Evolutionary conservation across 2,797 vertebrate genomes (phyloP).

Genomic region (Threskiornis aethiopicus): DNA sequence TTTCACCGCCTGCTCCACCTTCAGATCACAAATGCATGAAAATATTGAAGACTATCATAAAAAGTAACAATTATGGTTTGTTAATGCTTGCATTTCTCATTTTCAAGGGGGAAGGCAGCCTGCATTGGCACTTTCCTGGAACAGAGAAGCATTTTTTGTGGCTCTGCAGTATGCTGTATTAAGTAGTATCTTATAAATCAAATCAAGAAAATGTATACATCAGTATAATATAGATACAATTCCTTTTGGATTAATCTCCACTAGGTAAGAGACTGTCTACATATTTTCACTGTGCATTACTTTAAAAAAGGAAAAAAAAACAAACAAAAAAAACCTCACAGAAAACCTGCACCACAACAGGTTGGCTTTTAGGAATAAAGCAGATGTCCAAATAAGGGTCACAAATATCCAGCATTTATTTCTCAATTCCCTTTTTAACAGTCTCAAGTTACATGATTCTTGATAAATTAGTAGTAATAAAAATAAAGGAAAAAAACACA

Average conservation of each 20-base stretch:
- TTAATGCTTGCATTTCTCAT: not conserved
- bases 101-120: not conserved
- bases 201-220: not conserved
- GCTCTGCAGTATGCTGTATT: not conserved
- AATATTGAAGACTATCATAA: not conserved
- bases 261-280: accelerated
- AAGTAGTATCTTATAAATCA: not conserved
- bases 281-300: not conserved
- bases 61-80: not conserved
- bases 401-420: not conserved
- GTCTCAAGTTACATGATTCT: not conserved
- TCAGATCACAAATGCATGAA: not conserved
- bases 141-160: not conserved
- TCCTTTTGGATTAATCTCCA: not conserved
- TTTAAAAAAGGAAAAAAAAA: not conserved
- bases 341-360: not conserved
- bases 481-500: not conserved
- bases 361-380: not conserved
- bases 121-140: not conserved
- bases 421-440: not conserved
- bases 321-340: not conserved
- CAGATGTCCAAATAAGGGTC: not conserved
- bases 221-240: not conserved
- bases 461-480: not conserved
- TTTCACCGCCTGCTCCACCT: not conserved